A percentile compares a stretch with the other conserved stretches of the same genome.
Evolutionary conservation across 2,113 vertebrate species (phyloP).

Genomic region (Daboia siamensis): DNA sequence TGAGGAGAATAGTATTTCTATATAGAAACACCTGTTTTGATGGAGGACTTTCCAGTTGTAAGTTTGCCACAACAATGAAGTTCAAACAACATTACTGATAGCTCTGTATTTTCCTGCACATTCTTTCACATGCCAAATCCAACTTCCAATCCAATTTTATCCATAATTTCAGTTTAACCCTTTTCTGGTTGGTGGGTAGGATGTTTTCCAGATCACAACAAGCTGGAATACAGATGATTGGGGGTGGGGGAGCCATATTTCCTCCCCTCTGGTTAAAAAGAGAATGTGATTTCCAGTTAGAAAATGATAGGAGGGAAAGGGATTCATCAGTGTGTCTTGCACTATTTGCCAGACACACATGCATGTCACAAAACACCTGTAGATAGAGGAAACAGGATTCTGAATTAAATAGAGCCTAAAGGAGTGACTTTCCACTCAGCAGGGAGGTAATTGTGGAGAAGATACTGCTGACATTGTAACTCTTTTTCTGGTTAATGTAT

Average conservation of each 20-base stretch:
- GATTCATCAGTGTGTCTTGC: neutral
- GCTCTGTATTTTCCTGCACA: neutral
- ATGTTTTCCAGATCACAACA: neutral
- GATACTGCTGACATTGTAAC: neutral
- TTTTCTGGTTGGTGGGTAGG: neutral
- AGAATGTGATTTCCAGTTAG: neutral
- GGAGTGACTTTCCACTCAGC: neutral
- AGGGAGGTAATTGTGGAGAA: neutral
- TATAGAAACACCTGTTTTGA: neutral
- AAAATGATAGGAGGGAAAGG: neutral
- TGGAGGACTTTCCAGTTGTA: neutral
- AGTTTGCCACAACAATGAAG: neutral
- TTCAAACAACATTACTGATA: neutral
- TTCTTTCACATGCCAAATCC: neutral
- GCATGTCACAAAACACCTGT: neutral
- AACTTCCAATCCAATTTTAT: neutral
- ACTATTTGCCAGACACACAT: neutral
- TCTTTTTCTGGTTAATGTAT: neutral
- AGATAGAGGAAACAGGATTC: neutral
- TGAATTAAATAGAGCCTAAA: neutral
- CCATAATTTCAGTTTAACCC: neutral
- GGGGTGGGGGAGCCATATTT: too few relatives aligned
- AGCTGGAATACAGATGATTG: neutral
- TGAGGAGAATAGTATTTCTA: neutral
- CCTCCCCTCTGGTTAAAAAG: neutral